These are phyloP conservation scores for Ophion slaviceki DNA, from an alignment of 2,888 invertebrate genomes.

Conservation along the genomic window DNA sequence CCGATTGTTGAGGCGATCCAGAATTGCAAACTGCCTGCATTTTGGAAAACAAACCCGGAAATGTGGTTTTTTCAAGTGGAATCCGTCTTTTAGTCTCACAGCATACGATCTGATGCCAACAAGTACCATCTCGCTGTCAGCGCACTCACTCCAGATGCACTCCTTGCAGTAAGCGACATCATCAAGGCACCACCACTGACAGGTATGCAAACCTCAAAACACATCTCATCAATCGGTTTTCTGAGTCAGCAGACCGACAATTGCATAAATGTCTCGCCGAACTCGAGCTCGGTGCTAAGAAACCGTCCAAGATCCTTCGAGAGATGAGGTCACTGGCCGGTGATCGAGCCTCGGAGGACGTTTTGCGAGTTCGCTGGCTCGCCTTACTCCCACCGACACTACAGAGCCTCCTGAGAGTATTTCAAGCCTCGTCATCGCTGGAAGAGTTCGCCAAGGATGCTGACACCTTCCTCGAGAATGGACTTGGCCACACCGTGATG, in stretches of 20 bases:
- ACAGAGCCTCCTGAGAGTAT: background rate
- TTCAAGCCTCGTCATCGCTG: conserved; percentile 5
- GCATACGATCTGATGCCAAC: background rate
- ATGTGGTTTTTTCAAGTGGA: background rate
- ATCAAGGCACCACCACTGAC: conserved; percentile 20
- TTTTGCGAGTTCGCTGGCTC: conserved; percentile 63
- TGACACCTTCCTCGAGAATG: conserved; percentile 53
- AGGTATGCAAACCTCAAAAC: conserved; percentile 42
- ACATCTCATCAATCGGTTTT: conserved; percentile 42
- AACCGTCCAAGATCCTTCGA: too few relatives aligned
- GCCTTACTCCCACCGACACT: conserved; percentile 49
- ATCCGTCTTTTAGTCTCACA: background rate
- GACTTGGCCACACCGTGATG: conserved; percentile 23
- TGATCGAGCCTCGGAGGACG: conserved; percentile 45
- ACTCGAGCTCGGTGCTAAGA: too few relatives aligned
- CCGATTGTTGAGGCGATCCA: background rate
- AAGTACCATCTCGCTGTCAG: conserved; percentile 3
- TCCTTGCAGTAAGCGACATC: conserved; percentile 20
- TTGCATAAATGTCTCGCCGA: conserved; percentile 39
- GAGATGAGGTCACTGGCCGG: too few relatives aligned
- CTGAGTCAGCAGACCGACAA: conserved; percentile 57
- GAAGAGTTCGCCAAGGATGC: conserved; percentile 33
- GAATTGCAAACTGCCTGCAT: background rate
- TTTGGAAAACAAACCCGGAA: background rate
- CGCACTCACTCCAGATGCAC: background rate